Percentiles rank a stretch among this genome's conserved stretches.
Conservation (phyloP, 1,140 invertebrate species). For the Saccostrea glomerata region DNA sequence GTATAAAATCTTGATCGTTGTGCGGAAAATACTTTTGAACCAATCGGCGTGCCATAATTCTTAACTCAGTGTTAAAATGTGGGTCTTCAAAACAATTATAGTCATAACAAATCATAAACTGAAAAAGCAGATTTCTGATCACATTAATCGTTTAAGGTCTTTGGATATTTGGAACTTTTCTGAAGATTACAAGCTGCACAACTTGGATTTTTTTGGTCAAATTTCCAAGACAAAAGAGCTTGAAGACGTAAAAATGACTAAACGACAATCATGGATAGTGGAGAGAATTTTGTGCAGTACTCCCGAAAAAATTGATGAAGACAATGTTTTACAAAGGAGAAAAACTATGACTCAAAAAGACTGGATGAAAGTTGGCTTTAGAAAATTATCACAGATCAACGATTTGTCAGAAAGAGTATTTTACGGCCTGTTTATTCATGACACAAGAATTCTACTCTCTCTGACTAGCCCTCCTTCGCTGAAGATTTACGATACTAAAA, state of each 20-base stretch:
- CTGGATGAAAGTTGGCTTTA: too few species aligned
- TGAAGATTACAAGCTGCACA: background rate
- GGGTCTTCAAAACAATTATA: background rate
- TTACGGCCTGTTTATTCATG: background rate
- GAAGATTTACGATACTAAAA: background rate
- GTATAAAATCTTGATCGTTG: too few species aligned
- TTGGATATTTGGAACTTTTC: background rate
- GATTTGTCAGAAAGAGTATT: background rate
- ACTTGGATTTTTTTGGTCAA: background rate
- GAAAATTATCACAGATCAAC: too few species aligned
- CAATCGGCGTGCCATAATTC: too few species aligned
- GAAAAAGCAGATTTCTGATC: too few species aligned
- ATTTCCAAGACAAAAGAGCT: background rate
- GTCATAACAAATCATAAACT: background rate
- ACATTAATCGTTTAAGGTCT: background rate
- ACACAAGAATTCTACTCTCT: background rate
- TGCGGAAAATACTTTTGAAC: too few species aligned
- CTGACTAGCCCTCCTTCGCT: background rate
- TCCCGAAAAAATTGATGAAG: background rate
- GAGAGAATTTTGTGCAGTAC: background rate
- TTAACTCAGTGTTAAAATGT: background rate
- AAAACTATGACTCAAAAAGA: too few species aligned
- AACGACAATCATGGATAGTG: background rate
- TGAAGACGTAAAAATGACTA: background rate
- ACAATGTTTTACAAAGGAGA: background rate